Evolutionary conservation across 2,797 vertebrate species (phyloP).

Genomic region (Gymnoscopelus microlampas): DNA sequence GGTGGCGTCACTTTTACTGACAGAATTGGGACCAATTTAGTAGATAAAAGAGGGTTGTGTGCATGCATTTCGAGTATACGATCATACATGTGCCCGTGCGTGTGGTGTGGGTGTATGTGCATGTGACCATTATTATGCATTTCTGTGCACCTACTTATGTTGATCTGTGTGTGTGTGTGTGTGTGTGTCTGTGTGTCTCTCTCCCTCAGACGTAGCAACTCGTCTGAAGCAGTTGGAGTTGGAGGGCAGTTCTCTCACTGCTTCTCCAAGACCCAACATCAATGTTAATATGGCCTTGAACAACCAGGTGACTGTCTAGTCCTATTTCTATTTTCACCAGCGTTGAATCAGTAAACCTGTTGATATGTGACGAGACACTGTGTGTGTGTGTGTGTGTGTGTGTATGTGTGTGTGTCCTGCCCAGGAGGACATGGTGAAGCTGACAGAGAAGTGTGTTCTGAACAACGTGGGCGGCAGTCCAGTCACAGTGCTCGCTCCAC

Average conservation of each 20-base stretch:
- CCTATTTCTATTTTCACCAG: too few relatives aligned
- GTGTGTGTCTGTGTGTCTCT: conserved; percentile 43
- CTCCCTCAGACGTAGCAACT: conserved; percentile 79
- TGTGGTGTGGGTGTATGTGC: neutral
- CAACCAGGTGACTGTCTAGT: conserved; percentile 82
- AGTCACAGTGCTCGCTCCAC: conserved; percentile 45
- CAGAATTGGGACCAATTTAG: too few relatives aligned
- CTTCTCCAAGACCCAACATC: conserved; percentile 70
- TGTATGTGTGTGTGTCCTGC: conserved; percentile 7
- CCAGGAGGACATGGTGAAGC: conserved; percentile 91
- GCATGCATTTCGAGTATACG: neutral
- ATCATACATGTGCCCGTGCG: neutral
- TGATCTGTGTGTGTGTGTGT: neutral
- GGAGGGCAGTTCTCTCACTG: conserved; percentile 61
- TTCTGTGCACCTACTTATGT: too few relatives aligned
- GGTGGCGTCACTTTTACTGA: too few relatives aligned
- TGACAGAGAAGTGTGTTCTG: conserved; percentile 89
- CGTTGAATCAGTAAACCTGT: too few relatives aligned
- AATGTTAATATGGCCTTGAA: conserved; percentile 89
- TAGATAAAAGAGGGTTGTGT: neutral
- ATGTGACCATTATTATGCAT: too few relatives aligned
- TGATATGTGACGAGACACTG: too few relatives aligned
- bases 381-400: neutral
- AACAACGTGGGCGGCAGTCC: conserved; percentile 86
- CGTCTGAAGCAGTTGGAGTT: conserved; percentile 88